Percentiles rank a stretch among this genome's conserved stretches.
phyloP scores from a whole-genome alignment of 35 echinoderm and acorn worm species.

The Eucidaris tribuloides region DNA sequence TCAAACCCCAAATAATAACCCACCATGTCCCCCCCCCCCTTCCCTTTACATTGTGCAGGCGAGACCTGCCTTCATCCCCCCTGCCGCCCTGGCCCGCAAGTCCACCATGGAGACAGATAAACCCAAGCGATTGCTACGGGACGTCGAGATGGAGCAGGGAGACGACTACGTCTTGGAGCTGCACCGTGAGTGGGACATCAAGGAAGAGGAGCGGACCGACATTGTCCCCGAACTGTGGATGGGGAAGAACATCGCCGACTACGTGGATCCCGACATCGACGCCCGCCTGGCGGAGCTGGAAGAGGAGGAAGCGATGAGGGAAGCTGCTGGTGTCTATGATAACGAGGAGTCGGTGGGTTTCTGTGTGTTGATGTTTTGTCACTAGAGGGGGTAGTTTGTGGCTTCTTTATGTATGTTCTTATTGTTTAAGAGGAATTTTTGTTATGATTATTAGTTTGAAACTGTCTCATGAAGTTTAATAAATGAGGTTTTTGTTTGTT shows the following conservation, averaged over 20 bases:
- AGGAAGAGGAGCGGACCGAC: slow-evolving; percentile 65
- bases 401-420: no score
- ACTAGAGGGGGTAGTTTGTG: no score
- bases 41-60: slow-evolving; percentile 33
- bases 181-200: slow-evolving; percentile 69
- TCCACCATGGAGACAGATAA: slow-evolving; percentile 74
- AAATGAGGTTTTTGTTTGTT: no score
- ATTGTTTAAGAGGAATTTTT: no score
- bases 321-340: slow-evolving; percentile 93
- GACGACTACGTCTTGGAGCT: slow-evolving; percentile 89
- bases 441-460: no score
- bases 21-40: no score
- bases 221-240: slow-evolving; percentile 94
- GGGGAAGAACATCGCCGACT: slow-evolving; percentile 89
- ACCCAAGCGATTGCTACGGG: slow-evolving; percentile 29
- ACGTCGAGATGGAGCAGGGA: slow-evolving; percentile 64
- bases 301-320: slow-evolving; percentile 84
- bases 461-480: no score
- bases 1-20: no score
- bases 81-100: slow-evolving; percentile 47
- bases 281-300: slow-evolving; percentile 73
- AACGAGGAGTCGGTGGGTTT: slow-evolving; percentile 77
- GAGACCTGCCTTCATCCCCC: slow-evolving; percentile 80
- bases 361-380: no score
- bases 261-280: slow-evolving; percentile 93